phyloP scores from a whole-genome alignment of 2,888 invertebrate genomes.

The Panzeria rudis region DNA sequence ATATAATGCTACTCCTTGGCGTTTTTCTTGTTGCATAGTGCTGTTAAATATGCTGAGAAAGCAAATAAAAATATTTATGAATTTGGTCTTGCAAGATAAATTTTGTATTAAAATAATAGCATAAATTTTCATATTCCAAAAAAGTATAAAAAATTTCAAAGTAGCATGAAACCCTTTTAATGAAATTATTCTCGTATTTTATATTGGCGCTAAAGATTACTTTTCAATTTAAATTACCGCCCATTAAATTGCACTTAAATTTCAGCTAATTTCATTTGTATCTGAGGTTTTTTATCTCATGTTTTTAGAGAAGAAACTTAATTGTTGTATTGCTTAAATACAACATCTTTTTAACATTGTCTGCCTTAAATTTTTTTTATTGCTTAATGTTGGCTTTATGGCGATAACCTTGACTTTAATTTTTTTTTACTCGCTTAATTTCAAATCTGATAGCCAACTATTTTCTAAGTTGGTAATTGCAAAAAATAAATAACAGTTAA shows the following conservation, averaged over 20 bases:
- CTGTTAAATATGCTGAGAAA: too few species aligned
- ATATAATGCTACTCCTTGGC: too few species aligned
- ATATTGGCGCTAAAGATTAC: neutral
- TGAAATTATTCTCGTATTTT: too few species aligned
- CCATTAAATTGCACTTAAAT: neutral
- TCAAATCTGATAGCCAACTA: slow-evolving; percentile 7
- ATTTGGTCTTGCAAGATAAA: too few species aligned
- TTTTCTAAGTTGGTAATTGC: slow-evolving; percentile 38
- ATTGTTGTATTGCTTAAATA: neutral
- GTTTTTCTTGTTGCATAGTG: too few species aligned
- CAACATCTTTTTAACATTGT: neutral
- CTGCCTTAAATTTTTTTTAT: slow-evolving; percentile 7
- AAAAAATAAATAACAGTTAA: slow-evolving; percentile 15
- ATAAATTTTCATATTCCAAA: too few species aligned
- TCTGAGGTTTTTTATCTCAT: neutral
- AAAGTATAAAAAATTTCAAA: too few species aligned
- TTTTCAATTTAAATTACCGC: slow-evolving; percentile 4
- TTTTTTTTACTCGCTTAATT: slow-evolving; percentile 14
- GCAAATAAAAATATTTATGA: too few species aligned
- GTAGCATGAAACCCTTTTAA: too few species aligned
- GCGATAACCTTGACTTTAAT: slow-evolving; percentile 68
- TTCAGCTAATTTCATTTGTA: neutral
- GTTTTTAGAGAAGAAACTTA: slow-evolving; percentile 5
- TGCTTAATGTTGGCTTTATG: slow-evolving; percentile 33
- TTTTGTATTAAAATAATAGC: too few species aligned